These are phyloP conservation scores for Loripinus fragilis DNA, from an alignment of 2,888 invertebrate genomes.

Conservation along the genomic window DNA sequence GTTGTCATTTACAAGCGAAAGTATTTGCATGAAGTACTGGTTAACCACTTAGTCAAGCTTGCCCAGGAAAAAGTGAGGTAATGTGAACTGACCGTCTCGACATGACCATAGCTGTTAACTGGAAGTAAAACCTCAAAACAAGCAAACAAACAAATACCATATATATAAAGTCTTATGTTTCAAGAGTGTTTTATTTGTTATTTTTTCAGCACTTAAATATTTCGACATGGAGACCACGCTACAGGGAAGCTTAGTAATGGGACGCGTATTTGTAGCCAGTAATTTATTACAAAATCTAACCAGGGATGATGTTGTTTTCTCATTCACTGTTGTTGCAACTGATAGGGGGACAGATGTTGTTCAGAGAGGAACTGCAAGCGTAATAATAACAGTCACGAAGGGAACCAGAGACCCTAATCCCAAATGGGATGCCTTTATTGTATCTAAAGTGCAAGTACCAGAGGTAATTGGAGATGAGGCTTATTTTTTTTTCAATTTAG, in stretches of 20 bases:
- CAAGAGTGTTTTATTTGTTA: not conserved
- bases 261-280: conserved; percentile 27
- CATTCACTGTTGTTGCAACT: conserved; percentile 43
- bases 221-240: conserved; percentile 26
- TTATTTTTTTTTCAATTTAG: not conserved
- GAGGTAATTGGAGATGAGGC: conserved; percentile 40
- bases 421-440: conserved; percentile 37
- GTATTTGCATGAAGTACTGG: too few relatives aligned
- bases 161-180: too few relatives aligned
- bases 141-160: too few relatives aligned
- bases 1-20: too few relatives aligned
- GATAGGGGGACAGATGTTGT: conserved; percentile 67
- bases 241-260: conserved; percentile 19
- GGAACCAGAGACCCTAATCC: conserved; percentile 69
- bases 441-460: conserved; percentile 22
- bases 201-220: conserved; percentile 12
- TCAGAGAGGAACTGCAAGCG: conserved; percentile 62
- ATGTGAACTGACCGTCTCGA: too few relatives aligned
- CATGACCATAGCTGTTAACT: too few relatives aligned
- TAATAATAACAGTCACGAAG: conserved; percentile 85
- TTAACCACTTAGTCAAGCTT: too few relatives aligned
- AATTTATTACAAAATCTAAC: conserved; percentile 40
- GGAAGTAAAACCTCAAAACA: too few relatives aligned
- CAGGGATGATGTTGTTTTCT: conserved; percentile 34
- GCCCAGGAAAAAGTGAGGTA: too few relatives aligned